phyloP scores from a whole-genome alignment of 2,888 invertebrate genomes.

The Drosophila subsilvestris region DNA sequence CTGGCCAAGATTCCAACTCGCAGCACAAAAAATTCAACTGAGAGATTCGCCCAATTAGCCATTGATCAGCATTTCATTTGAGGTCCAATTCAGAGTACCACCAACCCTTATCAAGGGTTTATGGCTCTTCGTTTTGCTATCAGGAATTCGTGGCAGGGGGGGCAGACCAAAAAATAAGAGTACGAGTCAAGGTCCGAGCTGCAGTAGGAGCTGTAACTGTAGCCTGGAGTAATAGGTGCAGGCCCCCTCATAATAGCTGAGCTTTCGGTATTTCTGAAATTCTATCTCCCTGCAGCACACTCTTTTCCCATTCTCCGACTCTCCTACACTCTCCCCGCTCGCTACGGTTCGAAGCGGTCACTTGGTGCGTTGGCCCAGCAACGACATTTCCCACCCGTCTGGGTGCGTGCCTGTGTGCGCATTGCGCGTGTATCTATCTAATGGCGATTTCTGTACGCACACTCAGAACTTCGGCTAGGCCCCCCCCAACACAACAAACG shows the following conservation, averaged over 20 bases:
- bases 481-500: background rate
- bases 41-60: too few relatives aligned
- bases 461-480: slow-evolving; percentile 12
- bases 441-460: slow-evolving; percentile 60
- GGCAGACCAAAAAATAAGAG: too few relatives aligned
- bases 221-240: too few relatives aligned
- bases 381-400: slow-evolving; percentile 6
- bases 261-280: slow-evolving; percentile 50
- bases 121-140: too few relatives aligned
- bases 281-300: slow-evolving; percentile 44
- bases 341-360: slow-evolving; percentile 18
- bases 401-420: slow-evolving; percentile 7
- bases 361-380: slow-evolving; percentile 63
- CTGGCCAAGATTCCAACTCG: slow-evolving; percentile 27
- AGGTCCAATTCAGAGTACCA: too few relatives aligned
- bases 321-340: slow-evolving; percentile 1
- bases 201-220: too few relatives aligned
- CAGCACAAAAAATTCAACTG: too few relatives aligned
- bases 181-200: too few relatives aligned
- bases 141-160: too few relatives aligned
- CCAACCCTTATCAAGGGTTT: too few relatives aligned
- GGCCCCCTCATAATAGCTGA: background rate
- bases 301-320: slow-evolving; percentile 3
- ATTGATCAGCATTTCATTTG: too few relatives aligned
- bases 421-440: slow-evolving; percentile 52